Base-by-base conservation (phyloP, 2,888 invertebrate species). In the Stratiomys singularior region DNA sequence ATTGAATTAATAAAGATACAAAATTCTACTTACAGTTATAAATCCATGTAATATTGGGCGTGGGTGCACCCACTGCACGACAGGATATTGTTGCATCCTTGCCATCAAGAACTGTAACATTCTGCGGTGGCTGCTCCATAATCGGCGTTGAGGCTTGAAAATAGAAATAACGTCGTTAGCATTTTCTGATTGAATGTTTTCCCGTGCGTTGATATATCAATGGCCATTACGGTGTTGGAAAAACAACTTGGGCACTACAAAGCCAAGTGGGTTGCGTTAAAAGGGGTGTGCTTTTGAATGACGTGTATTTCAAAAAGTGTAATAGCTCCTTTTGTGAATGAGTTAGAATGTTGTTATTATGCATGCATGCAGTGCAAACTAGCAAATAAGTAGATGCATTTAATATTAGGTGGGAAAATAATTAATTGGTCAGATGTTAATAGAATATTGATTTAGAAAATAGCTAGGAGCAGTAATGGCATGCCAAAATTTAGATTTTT, bases 21-120 rank as follows among this genome's bases (percentile, higher is more conserved):
- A 3, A 56, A 9, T 18, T 58, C 25, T 21, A 82, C 90, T 90
- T 90, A 97, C 97, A 95, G 88, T 96, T 95, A 85, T 93, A 95
- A 84, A 93, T 92, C 98, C 98, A 98, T 63, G 95, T 94, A 79
- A 95, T 91, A 84, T 94, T 95, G 11, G 98, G 98, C 81, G 92
- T 91, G 25, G 98, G 98, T 21, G 97, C 96, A 71, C 98, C 98
- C 76, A 93, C 91, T 30, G 96, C 97, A 82, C 94, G 91, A 87
- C 98, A 98, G 78, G 90, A 90, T 82, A 98, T 90, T 76, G 94
- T 94, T 76, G 95, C 96, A 88, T 97, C 97, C 88, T 96, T 96
- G 76, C 97, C 97, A 86, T 97, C 97, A 82, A 97, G 89, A 80
- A 96, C 94, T 13, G 97, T 97, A 80, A 93, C 88, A 89, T 98